Percentiles rank a stretch among this genome's conserved stretches.
Conservation (phyloP, 1,140 invertebrate genomes). For the Trinorchestia longiramus region DNA sequence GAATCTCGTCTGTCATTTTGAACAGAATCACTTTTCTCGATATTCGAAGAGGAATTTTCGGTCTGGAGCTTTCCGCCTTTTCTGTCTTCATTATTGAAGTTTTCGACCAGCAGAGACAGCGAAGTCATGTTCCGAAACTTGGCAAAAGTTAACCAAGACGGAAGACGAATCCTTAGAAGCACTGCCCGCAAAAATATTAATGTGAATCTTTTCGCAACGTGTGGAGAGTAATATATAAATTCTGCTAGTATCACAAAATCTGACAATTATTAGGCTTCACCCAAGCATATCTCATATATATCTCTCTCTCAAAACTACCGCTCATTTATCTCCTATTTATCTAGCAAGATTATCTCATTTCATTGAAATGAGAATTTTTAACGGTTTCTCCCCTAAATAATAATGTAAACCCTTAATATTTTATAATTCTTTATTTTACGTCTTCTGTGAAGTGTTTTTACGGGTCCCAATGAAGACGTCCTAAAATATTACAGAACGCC, state of each 20-base stretch:
- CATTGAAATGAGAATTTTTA: not conserved
- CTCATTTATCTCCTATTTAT: not conserved
- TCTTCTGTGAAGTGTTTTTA: too few relatives aligned
- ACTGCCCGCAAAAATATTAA: not conserved
- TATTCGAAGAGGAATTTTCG: not conserved
- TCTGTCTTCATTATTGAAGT: slow-evolving; percentile 51
- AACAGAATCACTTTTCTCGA: not conserved
- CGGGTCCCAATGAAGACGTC: too few relatives aligned
- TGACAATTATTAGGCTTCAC: not conserved
- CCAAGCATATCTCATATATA: too few relatives aligned
- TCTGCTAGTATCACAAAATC: not conserved
- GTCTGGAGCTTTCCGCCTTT: not conserved
- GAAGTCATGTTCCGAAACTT: slow-evolving; percentile 12
- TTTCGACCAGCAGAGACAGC: not conserved
- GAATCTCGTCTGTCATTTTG: not conserved
- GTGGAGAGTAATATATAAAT: not conserved
- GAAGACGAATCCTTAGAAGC: slow-evolving; percentile 40
- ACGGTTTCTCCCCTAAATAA: not conserved
- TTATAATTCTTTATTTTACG: too few relatives aligned
- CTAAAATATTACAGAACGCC: too few relatives aligned
- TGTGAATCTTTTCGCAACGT: not conserved
- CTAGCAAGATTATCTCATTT: not conserved
- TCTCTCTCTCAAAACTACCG: not conserved
- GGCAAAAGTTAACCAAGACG: slow-evolving; percentile 16
- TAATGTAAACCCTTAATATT: not conserved